Percentiles rank a stretch among this genome's conserved stretches.
Conservation (phyloP, 2,888 invertebrate species). For the Drosophila affinis region DNA sequence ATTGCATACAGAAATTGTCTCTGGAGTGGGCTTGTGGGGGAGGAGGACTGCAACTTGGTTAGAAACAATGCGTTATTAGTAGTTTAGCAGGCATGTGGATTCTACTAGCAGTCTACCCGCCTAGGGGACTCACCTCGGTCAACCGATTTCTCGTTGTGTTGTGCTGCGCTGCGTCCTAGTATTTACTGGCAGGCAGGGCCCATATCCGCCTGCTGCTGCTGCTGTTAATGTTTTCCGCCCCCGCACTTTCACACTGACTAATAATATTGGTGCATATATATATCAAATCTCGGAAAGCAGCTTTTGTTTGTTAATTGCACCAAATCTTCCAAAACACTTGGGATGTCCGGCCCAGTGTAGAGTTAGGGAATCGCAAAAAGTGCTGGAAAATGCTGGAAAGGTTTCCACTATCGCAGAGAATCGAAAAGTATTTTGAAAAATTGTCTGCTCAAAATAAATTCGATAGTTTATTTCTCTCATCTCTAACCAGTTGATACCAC, state of each 20-base stretch:
- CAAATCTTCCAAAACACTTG: no score
- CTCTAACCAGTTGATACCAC: not conserved
- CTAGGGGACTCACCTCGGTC: not conserved
- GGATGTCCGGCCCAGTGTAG: no score
- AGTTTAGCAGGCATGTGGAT: constrained; percentile 6
- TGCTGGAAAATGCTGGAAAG: not conserved
- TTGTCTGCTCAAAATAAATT: no score
- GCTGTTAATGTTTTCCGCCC: not conserved
- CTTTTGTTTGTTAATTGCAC: not conserved
- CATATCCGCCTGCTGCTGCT: not conserved
- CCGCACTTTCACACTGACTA: not conserved
- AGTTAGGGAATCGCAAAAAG: not conserved
- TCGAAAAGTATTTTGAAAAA: no score
- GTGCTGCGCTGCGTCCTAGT: not conserved
- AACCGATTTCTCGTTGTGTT: not conserved
- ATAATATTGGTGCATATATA: not conserved
- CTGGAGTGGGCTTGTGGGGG: not conserved
- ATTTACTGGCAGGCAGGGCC: not conserved
- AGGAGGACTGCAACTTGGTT: constrained; percentile 55
- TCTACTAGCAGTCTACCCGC: not conserved
- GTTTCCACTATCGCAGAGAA: no score
- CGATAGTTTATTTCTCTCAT: not conserved
- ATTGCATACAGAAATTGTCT: constrained; percentile 19
- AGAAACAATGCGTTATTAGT: constrained; percentile 53
- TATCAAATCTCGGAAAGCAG: not conserved